phyloP scores from a whole-genome alignment of 1,140 invertebrate genomes.

The Octopus bimaculoides region DNA sequence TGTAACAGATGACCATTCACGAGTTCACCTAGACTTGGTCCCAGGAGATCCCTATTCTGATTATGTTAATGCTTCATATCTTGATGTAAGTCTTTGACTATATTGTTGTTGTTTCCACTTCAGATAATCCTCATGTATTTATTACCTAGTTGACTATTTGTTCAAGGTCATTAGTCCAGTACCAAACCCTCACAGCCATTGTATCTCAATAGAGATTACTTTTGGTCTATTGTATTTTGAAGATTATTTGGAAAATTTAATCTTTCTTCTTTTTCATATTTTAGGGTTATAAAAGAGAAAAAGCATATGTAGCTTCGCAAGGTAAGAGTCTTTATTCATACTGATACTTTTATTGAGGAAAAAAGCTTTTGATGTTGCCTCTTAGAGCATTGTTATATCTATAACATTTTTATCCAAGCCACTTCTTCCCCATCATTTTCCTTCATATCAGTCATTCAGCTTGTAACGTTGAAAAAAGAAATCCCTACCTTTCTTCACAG shows the following conservation, averaged over 20 bases:
- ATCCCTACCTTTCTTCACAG: no score
- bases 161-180: neutral
- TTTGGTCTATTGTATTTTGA: neutral
- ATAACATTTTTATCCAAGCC: no score
- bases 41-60: slow-evolving; percentile 73
- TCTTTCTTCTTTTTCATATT: slow-evolving; percentile 23
- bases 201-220: neutral
- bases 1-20: slow-evolving; percentile 83
- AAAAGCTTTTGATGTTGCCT: no score
- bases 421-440: no score
- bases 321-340: slow-evolving; percentile 59
- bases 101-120: neutral
- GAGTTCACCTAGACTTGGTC: slow-evolving; percentile 79
- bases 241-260: neutral
- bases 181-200: neutral
- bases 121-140: neutral
- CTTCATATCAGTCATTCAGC: no score
- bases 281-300: slow-evolving; percentile 77
- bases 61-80: slow-evolving; percentile 96
- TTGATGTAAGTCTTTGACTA: slow-evolving; percentile 66
- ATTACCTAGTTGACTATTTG: neutral
- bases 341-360: no score
- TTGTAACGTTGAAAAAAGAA: no score
- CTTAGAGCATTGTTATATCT: no score
- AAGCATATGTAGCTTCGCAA: slow-evolving; percentile 92